phyloP scores from a whole-genome alignment of 2,113 vertebrate species.

The Melozone crissalis region DNA sequence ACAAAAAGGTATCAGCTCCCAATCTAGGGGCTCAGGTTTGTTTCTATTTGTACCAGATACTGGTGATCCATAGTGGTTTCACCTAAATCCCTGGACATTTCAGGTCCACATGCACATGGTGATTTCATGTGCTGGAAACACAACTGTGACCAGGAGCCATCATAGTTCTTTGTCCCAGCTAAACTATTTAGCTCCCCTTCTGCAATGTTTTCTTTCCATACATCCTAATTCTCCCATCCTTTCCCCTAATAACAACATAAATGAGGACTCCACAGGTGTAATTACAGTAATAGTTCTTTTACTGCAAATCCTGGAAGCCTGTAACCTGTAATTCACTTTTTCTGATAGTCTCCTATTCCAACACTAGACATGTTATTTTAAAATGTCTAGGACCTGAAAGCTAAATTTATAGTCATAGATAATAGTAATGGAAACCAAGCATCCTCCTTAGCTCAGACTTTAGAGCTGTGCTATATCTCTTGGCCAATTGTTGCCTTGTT shows the following conservation, averaged over 20 bases:
- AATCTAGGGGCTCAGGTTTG: neutral
- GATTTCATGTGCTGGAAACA: neutral
- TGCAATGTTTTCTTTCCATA: neutral
- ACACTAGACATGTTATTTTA: conserved; percentile 31
- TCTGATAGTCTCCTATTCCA: conserved; percentile 13
- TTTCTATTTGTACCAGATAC: neutral
- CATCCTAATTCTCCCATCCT: neutral
- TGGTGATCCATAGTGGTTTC: neutral
- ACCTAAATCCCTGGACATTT: neutral
- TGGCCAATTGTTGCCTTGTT: neutral
- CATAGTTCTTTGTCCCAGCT: neutral
- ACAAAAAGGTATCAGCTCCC: neutral
- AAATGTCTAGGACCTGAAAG: conserved; percentile 23
- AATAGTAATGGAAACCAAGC: conserved; percentile 7
- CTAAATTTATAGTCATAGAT: conserved; percentile 9
- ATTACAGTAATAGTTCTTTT: neutral
- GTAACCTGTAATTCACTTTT: conserved; percentile 49
- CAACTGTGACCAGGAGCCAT: neutral
- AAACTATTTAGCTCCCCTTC: neutral
- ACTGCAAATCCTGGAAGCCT: conserved; percentile 10
- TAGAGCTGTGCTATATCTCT: neutral
- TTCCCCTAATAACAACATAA: conserved; percentile 12
- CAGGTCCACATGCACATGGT: neutral
- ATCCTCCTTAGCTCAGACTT: neutral
- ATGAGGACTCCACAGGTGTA: neutral